Evolutionary conservation across 2,113 vertebrate species (phyloP).

Genomic region (Edolisoma coerulescens): DNA sequence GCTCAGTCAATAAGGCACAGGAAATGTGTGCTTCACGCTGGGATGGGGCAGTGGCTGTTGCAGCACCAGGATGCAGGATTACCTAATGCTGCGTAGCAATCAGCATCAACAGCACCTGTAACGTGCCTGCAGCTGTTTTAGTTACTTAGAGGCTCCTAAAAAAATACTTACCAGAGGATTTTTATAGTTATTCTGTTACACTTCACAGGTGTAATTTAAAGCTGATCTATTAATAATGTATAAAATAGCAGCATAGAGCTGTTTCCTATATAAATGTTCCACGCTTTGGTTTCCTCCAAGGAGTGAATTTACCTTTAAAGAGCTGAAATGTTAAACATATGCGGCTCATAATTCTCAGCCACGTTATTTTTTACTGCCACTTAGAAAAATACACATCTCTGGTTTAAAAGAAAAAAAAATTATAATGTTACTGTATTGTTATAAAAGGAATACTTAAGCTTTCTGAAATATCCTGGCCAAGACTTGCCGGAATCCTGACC

Average conservation of each 20-base stretch:
- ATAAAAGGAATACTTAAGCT: background rate
- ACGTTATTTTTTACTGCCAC: background rate
- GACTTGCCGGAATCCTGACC: background rate
- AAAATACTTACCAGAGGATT: background rate
- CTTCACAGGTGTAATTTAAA: slow-evolving; percentile 6
- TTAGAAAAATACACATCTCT: background rate
- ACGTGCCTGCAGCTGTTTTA: background rate
- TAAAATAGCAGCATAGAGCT: background rate
- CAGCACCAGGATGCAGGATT: background rate
- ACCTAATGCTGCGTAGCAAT: background rate
- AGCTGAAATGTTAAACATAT: background rate
- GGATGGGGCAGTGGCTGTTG: background rate
- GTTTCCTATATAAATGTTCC: background rate
- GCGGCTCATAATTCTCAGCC: background rate
- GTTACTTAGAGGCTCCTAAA: background rate
- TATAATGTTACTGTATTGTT: background rate
- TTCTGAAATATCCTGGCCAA: background rate
- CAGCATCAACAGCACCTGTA: background rate
- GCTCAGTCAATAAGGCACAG: background rate
- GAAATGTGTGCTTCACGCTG: background rate
- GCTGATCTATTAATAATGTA: slow-evolving; percentile 2
- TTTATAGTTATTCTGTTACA: background rate
- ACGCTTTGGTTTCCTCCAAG: background rate
- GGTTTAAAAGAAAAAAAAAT: background rate
- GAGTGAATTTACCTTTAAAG: slow-evolving; percentile 2